Conservation (phyloP, 1,140 invertebrate genomes). For the Drosophila suzukii region DNA sequence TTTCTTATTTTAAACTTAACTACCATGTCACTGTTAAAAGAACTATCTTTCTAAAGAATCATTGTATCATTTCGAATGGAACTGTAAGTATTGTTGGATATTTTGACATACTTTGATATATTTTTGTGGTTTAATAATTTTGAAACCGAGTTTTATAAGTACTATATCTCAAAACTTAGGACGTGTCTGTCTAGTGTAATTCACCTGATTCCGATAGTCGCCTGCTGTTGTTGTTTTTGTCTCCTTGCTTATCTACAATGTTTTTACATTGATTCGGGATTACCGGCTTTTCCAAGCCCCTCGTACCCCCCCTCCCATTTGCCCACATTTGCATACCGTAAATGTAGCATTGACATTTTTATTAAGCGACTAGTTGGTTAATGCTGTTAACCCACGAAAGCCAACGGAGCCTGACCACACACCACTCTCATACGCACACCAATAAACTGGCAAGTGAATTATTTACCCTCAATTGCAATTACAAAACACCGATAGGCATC, state of each 20-base stretch:
- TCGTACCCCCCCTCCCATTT: slow-evolving; percentile 11
- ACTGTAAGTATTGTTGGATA: too few relatives aligned
- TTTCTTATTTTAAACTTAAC: background rate
- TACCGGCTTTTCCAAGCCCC: slow-evolving; percentile 38
- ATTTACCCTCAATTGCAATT: slow-evolving; percentile 80
- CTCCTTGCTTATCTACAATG: slow-evolving; percentile 48
- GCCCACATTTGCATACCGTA: slow-evolving; percentile 66
- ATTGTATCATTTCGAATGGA: too few relatives aligned
- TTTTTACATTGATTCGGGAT: slow-evolving; percentile 76
- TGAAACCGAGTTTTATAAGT: background rate
- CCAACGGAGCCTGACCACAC: slow-evolving; percentile 74
- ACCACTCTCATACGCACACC: background rate
- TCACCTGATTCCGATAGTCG: slow-evolving; percentile 62
- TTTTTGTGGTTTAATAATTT: too few relatives aligned
- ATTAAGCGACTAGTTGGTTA: slow-evolving; percentile 66
- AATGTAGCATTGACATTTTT: slow-evolving; percentile 75
- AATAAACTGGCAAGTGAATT: slow-evolving; percentile 49
- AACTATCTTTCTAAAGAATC: too few relatives aligned
- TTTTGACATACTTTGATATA: too few relatives aligned
- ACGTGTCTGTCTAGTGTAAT: slow-evolving; percentile 42
- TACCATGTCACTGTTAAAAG: too few relatives aligned
- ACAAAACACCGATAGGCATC: slow-evolving; percentile 82
- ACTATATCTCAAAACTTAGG: background rate
- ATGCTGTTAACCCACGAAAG: slow-evolving; percentile 43
- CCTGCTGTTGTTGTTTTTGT: slow-evolving; percentile 33